Percentiles rank a stretch among this genome's conserved stretches.
These are phyloP conservation scores for Gavialis gangeticus DNA, from an alignment of 2,113 vertebrate species.

Conservation along the genomic window DNA sequence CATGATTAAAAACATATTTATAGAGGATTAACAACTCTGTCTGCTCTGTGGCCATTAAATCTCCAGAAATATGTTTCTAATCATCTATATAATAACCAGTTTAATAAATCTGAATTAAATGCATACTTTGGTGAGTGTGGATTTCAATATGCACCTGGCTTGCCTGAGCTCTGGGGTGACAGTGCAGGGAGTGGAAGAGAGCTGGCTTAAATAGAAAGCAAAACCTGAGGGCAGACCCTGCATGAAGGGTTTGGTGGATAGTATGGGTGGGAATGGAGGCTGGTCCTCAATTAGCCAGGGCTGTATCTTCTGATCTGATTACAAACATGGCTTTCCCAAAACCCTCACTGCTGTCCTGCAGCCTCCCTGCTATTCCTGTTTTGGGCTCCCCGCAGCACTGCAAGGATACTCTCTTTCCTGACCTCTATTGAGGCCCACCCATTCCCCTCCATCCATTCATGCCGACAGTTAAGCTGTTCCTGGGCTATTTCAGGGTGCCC, in stretches of 20 bases:
- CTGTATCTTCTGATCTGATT: neutral
- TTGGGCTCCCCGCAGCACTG: neutral
- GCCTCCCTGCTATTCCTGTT: neutral
- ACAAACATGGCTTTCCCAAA: neutral
- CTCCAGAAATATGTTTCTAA: constrained; percentile 62
- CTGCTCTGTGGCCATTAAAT: constrained; percentile 48
- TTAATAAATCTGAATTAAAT: constrained; percentile 63
- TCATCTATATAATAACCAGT: constrained; percentile 54
- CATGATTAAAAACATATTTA: constrained; percentile 75
- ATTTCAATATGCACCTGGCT: constrained; percentile 40
- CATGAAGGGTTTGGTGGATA: neutral
- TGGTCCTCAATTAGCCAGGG: neutral
- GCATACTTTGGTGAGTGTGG: constrained; percentile 1
- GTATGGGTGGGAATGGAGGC: neutral
- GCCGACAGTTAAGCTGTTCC: neutral
- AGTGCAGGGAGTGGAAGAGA: neutral
- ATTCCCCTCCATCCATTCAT: neutral
- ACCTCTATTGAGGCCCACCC: neutral
- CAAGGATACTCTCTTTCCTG: neutral
- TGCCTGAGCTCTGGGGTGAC: neutral
- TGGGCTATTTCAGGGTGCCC: neutral
- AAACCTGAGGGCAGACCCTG: neutral
- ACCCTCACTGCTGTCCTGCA: no score
- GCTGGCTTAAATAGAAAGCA: neutral
- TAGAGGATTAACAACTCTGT: constrained; percentile 75